Evolutionary conservation across 2,797 vertebrate genomes (phyloP).

Genomic region (Xerus rutilus): DNA sequence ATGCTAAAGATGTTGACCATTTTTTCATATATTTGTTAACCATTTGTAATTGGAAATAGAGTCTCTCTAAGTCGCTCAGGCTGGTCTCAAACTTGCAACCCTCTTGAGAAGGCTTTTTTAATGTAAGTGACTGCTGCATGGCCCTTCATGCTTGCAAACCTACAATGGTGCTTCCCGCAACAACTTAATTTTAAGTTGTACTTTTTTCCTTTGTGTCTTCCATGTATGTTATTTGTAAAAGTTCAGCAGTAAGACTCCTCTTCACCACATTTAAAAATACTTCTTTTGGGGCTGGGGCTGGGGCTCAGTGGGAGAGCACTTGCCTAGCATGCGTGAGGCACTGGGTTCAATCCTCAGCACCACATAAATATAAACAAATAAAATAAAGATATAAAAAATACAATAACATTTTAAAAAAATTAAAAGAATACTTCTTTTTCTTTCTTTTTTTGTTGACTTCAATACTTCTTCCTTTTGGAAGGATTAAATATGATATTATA

Average conservation of each 20-base stretch:
- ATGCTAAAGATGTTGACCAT: no score
- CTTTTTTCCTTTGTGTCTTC: slow-evolving; percentile 52
- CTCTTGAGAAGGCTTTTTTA: neutral
- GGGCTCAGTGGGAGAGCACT: no score
- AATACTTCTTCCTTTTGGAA: slow-evolving; percentile 54
- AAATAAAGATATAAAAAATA: no score
- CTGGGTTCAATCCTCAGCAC: no score
- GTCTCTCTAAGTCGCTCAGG: no score
- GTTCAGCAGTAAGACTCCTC: slow-evolving; percentile 36
- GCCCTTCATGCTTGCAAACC: slow-evolving; percentile 19
- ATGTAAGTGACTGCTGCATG: neutral
- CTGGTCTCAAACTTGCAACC: no score
- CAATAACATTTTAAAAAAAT: no score
- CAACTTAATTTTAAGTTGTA: slow-evolving; percentile 58
- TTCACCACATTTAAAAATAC: slow-evolving; percentile 36
- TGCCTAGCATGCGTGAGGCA: no score
- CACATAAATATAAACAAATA: no score
- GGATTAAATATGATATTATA: slow-evolving; percentile 28
- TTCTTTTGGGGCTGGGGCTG: neutral
- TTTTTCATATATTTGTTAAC: no score
- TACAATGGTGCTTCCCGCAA: neutral
- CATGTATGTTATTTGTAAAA: slow-evolving; percentile 36
- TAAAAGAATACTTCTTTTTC: slow-evolving; percentile 23
- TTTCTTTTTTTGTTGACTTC: neutral
- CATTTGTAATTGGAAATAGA: no score